Percentiles rank a stretch among this genome's conserved stretches.
These are phyloP conservation scores for Ormyrus labotus DNA, from an alignment of 2,888 invertebrate genomes.

Conservation along the genomic window DNA sequence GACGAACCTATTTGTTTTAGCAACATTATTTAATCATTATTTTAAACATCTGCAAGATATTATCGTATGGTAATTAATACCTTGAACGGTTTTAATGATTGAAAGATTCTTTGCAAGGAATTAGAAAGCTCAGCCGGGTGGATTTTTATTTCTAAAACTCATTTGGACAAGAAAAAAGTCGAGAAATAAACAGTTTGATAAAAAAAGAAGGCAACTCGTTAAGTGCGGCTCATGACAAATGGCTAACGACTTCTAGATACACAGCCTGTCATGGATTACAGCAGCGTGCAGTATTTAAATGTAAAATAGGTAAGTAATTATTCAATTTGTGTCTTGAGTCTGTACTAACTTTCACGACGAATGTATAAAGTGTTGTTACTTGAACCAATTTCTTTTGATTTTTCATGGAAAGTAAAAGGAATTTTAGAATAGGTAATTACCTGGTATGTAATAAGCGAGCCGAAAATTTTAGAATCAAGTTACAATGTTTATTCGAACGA, in stretches of 20 bases:
- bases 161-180: not conserved
- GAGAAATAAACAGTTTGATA: conserved; percentile 11
- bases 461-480: no score
- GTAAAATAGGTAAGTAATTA: conserved; percentile 38
- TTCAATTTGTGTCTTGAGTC: conserved; percentile 4
- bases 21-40: not conserved
- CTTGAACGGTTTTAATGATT: no score
- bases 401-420: no score
- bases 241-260: conserved; percentile 36
- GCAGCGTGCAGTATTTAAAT: conserved; percentile 18
- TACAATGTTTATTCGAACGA: no score
- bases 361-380: not conserved
- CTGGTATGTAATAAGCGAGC: no score
- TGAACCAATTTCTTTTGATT: no score
- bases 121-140: conserved; percentile 8
- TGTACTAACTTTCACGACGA: not conserved
- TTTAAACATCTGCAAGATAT: not conserved
- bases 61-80: no score
- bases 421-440: no score
- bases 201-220: conserved; percentile 27
- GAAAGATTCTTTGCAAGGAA: not conserved
- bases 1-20: not conserved
- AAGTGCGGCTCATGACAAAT: conserved; percentile 33
- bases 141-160: not conserved
- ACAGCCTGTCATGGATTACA: conserved; percentile 34